Conservation (phyloP, 2,797 vertebrate species). For the Myripristis murdjan region DNA sequence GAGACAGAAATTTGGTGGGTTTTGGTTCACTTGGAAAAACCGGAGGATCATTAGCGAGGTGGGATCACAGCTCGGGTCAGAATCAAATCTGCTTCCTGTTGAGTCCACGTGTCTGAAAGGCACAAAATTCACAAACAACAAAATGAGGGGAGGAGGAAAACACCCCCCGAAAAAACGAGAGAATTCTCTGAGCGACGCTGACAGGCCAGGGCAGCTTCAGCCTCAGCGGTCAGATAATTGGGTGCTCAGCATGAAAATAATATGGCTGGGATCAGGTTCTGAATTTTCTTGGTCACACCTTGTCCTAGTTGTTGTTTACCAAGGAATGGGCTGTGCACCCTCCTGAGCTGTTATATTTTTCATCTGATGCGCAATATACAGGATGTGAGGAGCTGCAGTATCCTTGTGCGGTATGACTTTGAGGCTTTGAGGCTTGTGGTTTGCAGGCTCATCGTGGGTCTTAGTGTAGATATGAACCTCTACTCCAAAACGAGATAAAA, state of each 20-base stretch:
- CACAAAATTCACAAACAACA: conserved; percentile 6
- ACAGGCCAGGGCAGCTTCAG: conserved; percentile 30
- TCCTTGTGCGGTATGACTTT: neutral
- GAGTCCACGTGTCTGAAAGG: conserved; percentile 10
- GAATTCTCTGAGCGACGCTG: conserved; percentile 4
- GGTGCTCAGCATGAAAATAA: conserved; percentile 60
- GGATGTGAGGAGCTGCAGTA: neutral
- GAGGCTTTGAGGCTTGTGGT: neutral
- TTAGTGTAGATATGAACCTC: no score
- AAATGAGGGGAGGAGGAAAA: neutral
- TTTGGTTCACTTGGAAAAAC: conserved; percentile 20
- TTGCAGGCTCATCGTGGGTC: neutral
- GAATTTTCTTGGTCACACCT: conserved; percentile 16
- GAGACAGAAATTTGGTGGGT: conserved; percentile 23
- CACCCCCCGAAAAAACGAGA: neutral
- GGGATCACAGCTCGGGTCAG: conserved; percentile 32
- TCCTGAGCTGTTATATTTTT: neutral
- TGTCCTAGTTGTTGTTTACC: conserved; percentile 13
- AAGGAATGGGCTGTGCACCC: neutral
- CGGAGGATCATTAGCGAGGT: conserved; percentile 32
- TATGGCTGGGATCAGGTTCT: conserved; percentile 34
- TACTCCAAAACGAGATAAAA: no score
- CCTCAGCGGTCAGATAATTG: conserved; percentile 52
- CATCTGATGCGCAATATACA: neutral
- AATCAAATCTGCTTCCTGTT: conserved; percentile 30